These are phyloP conservation scores for Nothoprocta perdicaria DNA, from an alignment of 2,113 vertebrate species.

Conservation along the genomic window DNA sequence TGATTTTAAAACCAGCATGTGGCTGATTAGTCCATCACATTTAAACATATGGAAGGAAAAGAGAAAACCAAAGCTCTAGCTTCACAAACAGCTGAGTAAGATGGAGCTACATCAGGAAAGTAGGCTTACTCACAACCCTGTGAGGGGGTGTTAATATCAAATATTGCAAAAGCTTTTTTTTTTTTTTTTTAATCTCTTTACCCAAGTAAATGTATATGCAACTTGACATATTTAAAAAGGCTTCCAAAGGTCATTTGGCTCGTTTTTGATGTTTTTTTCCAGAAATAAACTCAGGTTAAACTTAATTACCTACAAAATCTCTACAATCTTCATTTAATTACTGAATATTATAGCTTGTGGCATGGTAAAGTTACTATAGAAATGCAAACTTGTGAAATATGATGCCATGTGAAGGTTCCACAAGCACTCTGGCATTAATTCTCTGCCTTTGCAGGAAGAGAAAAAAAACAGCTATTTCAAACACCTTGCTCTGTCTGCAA, in stretches of 20 bases:
- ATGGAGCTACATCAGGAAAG: not conserved
- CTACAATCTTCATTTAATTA: not conserved
- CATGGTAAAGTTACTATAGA: not conserved
- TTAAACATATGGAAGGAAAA: not conserved
- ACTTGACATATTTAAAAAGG: not conserved
- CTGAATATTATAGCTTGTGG: not conserved
- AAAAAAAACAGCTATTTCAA: not conserved
- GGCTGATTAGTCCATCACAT: not conserved
- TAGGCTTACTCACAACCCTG: not conserved
- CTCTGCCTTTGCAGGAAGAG: not conserved
- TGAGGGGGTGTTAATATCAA: conserved; percentile 4
- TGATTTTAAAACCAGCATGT: not conserved
- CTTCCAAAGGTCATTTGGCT: not conserved
- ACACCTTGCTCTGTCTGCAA: not conserved
- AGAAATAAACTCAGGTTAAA: not conserved
- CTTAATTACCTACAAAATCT: not conserved
- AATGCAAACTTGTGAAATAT: not conserved
- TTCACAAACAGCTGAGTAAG: not conserved
- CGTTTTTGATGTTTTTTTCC: not conserved
- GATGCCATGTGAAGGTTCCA: not conserved
- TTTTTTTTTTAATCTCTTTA: not conserved
- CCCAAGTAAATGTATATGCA: not conserved
- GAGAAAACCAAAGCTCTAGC: not conserved
- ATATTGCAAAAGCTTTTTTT: not conserved
- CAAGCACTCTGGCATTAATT: not conserved